Conservation (phyloP, 2,797 vertebrate species). For the Tragopan temminckii region DNA sequence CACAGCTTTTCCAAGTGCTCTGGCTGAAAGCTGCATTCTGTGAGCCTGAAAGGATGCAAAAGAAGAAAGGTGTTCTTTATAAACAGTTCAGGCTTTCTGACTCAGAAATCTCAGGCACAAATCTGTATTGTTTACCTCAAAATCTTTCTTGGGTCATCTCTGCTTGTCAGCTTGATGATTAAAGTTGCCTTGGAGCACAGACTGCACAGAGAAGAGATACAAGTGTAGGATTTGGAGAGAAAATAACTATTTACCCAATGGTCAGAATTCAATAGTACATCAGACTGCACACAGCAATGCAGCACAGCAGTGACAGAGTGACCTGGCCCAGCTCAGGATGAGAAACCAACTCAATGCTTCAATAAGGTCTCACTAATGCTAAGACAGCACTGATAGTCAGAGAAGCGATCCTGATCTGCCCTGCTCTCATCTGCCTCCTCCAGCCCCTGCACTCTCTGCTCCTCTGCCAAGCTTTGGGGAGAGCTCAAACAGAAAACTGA, state of each 20-base stretch:
- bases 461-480: not conserved
- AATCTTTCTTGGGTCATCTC: constrained; percentile 69
- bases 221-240: not conserved
- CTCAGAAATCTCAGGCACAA: not conserved
- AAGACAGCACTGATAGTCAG: not conserved
- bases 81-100: not conserved
- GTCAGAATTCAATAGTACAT: not conserved
- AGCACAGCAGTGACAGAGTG: not conserved
- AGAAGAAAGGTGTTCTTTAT: not conserved
- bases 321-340: not conserved
- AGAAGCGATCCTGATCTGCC: not conserved
- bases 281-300: not conserved
- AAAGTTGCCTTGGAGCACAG: constrained; percentile 81
- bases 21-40: constrained; percentile 77
- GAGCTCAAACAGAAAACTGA: not conserved
- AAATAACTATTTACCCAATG: not conserved
- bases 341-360: not conserved
- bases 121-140: constrained; percentile 82
- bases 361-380: not conserved
- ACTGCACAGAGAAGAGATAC: constrained; percentile 63
- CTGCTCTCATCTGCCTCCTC: not conserved
- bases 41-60: constrained; percentile 77
- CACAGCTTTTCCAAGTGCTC: constrained; percentile 81
- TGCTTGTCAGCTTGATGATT: constrained; percentile 79
- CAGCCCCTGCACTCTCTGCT: not conserved